Percentiles rank a stretch among this genome's conserved stretches.
Evolutionary conservation across 2,797 vertebrate genomes (phyloP).

Genomic region (Crotalus adamanteus): DNA sequence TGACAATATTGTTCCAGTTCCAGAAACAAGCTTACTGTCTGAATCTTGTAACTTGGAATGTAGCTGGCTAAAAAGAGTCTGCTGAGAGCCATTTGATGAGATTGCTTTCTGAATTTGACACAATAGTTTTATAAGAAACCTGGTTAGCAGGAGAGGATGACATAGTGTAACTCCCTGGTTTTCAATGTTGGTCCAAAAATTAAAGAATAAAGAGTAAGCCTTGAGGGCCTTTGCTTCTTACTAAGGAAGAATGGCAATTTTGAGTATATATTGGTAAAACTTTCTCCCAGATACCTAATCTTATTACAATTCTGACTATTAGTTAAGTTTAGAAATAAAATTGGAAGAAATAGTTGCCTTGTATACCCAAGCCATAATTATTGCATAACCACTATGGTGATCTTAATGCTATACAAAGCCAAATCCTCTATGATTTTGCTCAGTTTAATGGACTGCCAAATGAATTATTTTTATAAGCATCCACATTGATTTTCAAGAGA

Average conservation of each 20-base stretch:
- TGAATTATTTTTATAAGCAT: not conserved
- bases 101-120: not conserved
- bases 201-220: not conserved
- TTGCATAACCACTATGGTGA: not conserved
- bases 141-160: fast-evolving
- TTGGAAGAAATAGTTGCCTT: not conserved
- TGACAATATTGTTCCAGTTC: not conserved
- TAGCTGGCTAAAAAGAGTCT: not conserved
- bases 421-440: not conserved
- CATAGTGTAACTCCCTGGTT: not conserved
- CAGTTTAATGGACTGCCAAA: not conserved
- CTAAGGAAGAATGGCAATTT: not conserved
- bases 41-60: not conserved
- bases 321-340: not conserved
- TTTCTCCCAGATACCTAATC: not conserved
- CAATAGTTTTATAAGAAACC: not conserved
- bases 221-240: not conserved
- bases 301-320: not conserved
- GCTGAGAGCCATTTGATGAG: not conserved
- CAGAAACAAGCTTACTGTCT: not conserved
- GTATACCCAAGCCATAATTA: not conserved
- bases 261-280: not conserved
- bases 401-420: not conserved
- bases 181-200: not conserved
- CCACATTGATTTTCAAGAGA: not conserved